Evolutionary conservation across 2,888 invertebrate species (phyloP).

Genomic region (Hypomecis atomaria): DNA sequence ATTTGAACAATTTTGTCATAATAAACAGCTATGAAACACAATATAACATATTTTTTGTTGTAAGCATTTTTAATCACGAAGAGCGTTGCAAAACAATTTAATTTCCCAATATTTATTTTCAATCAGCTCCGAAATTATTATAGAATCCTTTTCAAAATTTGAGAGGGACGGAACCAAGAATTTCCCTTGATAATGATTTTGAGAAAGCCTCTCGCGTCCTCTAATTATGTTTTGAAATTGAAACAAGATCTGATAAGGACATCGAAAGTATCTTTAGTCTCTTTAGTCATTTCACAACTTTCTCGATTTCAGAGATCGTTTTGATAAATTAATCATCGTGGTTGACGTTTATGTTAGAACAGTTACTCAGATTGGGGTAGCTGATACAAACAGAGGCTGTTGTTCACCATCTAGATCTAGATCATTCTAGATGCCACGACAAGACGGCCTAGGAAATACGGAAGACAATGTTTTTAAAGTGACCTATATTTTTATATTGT

Average conservation of each 20-base stretch:
- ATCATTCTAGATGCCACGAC: constrained; percentile 32
- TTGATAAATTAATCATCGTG: constrained; percentile 39
- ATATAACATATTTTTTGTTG: too few relatives aligned
- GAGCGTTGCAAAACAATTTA: too few relatives aligned
- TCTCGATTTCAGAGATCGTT: constrained; percentile 35
- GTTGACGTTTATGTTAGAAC: constrained; percentile 34
- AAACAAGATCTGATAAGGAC: constrained; percentile 12
- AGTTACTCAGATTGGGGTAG: constrained; percentile 25
- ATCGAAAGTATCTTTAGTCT: constrained; percentile 4
- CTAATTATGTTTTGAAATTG: constrained; percentile 19
- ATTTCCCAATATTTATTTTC: too few relatives aligned
- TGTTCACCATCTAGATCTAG: constrained; percentile 31
- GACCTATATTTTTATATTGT: constrained; percentile 13
- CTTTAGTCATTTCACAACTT: constrained; percentile 21
- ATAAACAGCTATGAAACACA: too few relatives aligned
- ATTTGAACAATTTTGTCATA: too few relatives aligned
- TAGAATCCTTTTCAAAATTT: background rate
- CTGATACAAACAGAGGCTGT: constrained; percentile 25
- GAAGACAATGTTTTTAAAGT: constrained; percentile 25
- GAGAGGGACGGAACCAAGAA: background rate
- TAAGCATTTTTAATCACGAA: too few relatives aligned
- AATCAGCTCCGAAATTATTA: background rate
- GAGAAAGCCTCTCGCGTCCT: background rate
- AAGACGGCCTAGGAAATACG: constrained; percentile 20
- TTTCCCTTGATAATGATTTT: background rate